Evolutionary conservation across 2,888 invertebrate genomes (phyloP).

Genomic region (Ectobius pallidus): DNA sequence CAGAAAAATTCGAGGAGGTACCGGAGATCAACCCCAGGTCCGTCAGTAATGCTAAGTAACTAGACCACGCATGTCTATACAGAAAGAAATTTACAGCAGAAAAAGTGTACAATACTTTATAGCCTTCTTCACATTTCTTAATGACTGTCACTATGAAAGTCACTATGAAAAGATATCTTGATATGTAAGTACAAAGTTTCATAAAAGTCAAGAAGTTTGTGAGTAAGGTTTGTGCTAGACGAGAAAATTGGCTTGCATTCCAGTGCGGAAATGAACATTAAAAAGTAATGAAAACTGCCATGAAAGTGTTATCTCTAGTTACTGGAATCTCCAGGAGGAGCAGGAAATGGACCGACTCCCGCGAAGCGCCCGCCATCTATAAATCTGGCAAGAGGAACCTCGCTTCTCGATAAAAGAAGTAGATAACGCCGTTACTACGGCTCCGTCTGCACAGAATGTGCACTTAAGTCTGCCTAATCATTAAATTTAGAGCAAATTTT

Average conservation of each 20-base stretch:
- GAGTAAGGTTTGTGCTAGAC: background rate
- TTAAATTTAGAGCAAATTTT: too few relatives aligned
- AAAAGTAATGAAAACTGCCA: slow-evolving; percentile 39
- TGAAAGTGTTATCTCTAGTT: slow-evolving; percentile 18
- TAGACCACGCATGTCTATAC: too few relatives aligned
- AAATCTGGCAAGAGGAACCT: slow-evolving; percentile 36
- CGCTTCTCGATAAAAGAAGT: slow-evolving; percentile 40
- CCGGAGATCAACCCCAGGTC: too few relatives aligned
- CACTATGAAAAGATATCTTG: too few relatives aligned
- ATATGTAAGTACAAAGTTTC: background rate
- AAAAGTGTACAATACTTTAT: too few relatives aligned
- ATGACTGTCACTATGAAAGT: too few relatives aligned
- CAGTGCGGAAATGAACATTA: slow-evolving; percentile 41
- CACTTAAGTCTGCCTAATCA: slow-evolving; percentile 9
- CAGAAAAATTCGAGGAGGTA: too few relatives aligned
- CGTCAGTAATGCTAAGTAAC: too few relatives aligned
- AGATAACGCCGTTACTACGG: slow-evolving; percentile 34
- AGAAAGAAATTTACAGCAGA: too few relatives aligned
- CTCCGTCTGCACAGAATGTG: background rate
- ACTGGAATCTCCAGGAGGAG: slow-evolving; percentile 9
- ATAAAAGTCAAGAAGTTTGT: background rate
- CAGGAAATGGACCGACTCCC: slow-evolving; percentile 31
- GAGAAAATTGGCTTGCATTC: slow-evolving; percentile 32
- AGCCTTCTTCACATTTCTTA: too few relatives aligned
- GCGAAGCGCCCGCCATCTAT: slow-evolving; percentile 32